Evolutionary conservation across 2,113 vertebrate genomes (phyloP).

Genomic region (Pedionomus torquatus): DNA sequence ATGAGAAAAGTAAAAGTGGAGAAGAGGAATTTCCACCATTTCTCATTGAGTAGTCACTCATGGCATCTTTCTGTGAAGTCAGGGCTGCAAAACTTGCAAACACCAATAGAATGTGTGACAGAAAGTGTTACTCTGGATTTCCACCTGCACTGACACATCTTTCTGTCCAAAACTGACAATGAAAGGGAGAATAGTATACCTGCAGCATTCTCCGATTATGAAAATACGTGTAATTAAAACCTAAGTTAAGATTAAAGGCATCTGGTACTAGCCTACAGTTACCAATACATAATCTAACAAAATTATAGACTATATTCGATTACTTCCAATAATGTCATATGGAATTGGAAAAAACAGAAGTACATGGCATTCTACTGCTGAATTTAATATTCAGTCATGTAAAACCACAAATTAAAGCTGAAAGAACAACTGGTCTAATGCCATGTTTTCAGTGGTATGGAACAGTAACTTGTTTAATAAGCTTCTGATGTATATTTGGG

Average conservation of each 20-base stretch:
- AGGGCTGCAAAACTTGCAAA: not conserved
- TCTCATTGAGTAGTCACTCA: not conserved
- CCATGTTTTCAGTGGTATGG: not conserved
- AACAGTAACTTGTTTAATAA: not conserved
- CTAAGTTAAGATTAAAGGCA: not conserved
- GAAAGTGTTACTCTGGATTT: not conserved
- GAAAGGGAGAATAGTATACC: not conserved
- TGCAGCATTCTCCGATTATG: not conserved
- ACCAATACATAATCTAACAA: not conserved
- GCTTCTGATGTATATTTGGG: not conserved
- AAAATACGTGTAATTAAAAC: not conserved
- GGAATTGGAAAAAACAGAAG: not conserved
- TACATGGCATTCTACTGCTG: not conserved
- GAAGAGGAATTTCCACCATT: not conserved
- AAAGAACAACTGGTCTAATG: not conserved
- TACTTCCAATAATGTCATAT: not conserved
- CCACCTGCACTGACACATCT: not conserved
- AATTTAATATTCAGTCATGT: not conserved
- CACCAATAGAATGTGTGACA: fast-evolving
- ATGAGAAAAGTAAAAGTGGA: not conserved
- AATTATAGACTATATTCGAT: not conserved
- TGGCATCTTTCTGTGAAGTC: fast-evolving
- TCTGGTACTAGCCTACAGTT: not conserved
- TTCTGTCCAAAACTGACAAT: not conserved
- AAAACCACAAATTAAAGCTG: not conserved